Evolutionary conservation across 2,888 invertebrate genomes (phyloP).

Genomic region (Buathra laborator): DNA sequence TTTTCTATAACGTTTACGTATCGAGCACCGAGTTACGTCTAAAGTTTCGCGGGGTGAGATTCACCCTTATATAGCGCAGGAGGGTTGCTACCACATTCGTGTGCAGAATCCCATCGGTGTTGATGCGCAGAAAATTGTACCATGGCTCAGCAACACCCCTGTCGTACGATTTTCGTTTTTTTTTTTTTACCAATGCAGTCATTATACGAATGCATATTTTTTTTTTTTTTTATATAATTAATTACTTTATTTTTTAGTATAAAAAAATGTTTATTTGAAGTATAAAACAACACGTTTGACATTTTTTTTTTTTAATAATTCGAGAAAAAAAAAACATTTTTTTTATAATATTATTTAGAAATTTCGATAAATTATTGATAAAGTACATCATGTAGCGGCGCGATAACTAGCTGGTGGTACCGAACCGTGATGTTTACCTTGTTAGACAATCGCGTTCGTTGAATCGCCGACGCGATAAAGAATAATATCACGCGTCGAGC

Average conservation of each 20-base stretch:
- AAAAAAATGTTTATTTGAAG: too few relatives aligned
- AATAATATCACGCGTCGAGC: neutral
- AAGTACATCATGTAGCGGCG: neutral
- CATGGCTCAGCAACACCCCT: neutral
- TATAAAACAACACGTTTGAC: too few relatives aligned
- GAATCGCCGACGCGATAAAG: neutral
- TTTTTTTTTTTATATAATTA: neutral
- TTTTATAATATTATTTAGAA: neutral
- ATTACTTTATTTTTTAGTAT: too few relatives aligned
- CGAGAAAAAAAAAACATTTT: too few relatives aligned
- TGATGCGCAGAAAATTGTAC: constrained; percentile 52
- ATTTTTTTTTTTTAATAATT: too few relatives aligned
- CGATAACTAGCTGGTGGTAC: neutral
- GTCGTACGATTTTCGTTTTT: neutral
- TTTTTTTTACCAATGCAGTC: neutral
- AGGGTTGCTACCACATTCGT: constrained; percentile 44
- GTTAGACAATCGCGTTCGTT: neutral
- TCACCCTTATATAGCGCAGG: constrained; percentile 78
- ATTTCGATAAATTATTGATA: neutral
- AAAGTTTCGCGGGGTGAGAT: constrained; percentile 76
- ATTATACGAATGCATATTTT: neutral
- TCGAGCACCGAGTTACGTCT: constrained; percentile 76
- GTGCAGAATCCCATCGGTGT: constrained; percentile 36
- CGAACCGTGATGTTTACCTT: neutral
- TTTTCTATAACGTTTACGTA: constrained; percentile 53